phyloP scores from a whole-genome alignment of 1,140 invertebrate genomes.

The Mya arenaria region DNA sequence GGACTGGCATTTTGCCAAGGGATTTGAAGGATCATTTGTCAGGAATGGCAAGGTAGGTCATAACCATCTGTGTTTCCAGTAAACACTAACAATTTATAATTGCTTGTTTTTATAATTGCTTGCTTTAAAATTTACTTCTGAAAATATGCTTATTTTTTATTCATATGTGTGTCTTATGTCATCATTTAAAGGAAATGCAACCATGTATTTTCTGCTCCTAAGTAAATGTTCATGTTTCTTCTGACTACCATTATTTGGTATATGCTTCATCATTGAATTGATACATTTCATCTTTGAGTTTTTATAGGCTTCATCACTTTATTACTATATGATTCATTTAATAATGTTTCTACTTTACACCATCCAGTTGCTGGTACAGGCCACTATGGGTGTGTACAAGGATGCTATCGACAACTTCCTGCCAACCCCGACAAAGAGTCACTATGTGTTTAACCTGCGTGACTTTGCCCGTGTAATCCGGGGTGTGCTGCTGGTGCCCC shows the following conservation, averaged over 20 bases:
- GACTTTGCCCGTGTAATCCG: slow-evolving; percentile 82
- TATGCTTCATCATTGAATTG: too few species aligned
- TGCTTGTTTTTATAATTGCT: background rate
- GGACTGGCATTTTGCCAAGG: slow-evolving; percentile 81
- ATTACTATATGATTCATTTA: too few species aligned
- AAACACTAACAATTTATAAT: background rate
- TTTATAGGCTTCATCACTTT: too few species aligned
- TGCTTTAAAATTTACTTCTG: background rate
- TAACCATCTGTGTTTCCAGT: too few species aligned
- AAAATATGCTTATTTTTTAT: background rate
- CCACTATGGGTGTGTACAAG: slow-evolving; percentile 81
- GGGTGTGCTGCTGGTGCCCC: slow-evolving; percentile 79
- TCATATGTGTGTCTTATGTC: too few species aligned
- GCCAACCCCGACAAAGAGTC: slow-evolving; percentile 81
- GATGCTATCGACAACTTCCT: slow-evolving; percentile 79
- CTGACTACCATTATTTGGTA: too few species aligned
- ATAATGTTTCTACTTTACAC: background rate
- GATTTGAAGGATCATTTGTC: slow-evolving; percentile 82
- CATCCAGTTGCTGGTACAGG: slow-evolving; percentile 77
- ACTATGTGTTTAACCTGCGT: slow-evolving; percentile 82
- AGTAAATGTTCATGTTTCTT: too few species aligned
- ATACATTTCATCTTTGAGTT: too few species aligned
- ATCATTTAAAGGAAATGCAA: too few species aligned
- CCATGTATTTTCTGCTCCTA: too few species aligned
- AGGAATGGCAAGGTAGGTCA: slow-evolving; percentile 86